Conservation (phyloP, 1,140 invertebrate genomes). For the Fopius arisanus region DNA sequence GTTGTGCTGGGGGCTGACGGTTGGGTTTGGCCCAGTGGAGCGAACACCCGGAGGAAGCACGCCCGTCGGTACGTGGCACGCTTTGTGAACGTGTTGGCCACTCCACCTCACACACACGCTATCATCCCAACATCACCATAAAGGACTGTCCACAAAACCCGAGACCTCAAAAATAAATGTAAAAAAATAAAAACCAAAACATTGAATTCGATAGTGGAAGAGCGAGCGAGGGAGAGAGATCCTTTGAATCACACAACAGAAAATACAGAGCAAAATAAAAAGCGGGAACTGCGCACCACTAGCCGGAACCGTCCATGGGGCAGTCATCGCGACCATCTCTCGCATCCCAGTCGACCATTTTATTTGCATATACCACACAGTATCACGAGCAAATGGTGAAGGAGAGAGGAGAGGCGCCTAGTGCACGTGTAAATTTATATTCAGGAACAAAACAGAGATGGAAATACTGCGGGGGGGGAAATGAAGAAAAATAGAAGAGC, state of each 20-base stretch:
- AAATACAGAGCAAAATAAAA: slow-evolving; percentile 39
- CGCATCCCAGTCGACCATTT: slow-evolving; percentile 44
- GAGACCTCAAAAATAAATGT: background rate
- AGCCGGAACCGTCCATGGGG: slow-evolving; percentile 62
- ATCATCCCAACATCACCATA: background rate
- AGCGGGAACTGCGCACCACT: slow-evolving; percentile 63
- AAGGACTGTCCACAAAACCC: background rate
- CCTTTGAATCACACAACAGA: slow-evolving; percentile 31
- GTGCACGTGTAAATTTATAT: background rate
- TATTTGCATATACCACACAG: slow-evolving; percentile 57
- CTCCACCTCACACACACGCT: slow-evolving; percentile 32
- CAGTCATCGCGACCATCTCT: slow-evolving; percentile 61
- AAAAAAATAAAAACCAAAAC: background rate
- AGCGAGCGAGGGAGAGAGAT: slow-evolving; percentile 34
- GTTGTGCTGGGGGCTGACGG: slow-evolving; percentile 54
- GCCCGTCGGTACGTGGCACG: slow-evolving; percentile 63
- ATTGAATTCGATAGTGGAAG: slow-evolving; percentile 16
- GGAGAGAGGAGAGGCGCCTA: no score
- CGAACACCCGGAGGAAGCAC: slow-evolving; percentile 66
- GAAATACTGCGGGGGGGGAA: background rate
- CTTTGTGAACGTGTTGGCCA: slow-evolving; percentile 49
- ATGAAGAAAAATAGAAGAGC: slow-evolving; percentile 15
- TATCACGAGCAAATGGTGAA: slow-evolving; percentile 16
- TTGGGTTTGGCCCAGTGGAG: slow-evolving; percentile 64
- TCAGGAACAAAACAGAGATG: background rate